A percentile compares a stretch with the other conserved stretches of the same genome.
phyloP scores from a whole-genome alignment of 1,140 invertebrate species.

The Brachionus koreanus region DNA sequence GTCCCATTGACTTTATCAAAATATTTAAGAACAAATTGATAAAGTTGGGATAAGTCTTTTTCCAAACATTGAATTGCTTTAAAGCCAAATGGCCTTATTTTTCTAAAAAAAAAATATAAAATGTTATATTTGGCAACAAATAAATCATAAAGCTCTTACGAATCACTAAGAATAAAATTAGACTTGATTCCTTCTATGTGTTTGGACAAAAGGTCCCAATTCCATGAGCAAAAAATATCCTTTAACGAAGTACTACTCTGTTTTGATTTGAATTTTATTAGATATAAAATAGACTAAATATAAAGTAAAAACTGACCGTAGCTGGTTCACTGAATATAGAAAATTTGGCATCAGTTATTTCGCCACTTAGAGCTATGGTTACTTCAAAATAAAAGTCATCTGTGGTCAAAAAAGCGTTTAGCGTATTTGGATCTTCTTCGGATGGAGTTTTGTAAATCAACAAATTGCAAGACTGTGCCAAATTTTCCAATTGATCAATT shows the following conservation, averaged over 20 bases:
- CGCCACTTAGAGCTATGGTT: not conserved
- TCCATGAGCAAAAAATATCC: constrained; percentile 34
- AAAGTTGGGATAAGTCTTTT: constrained; percentile 3
- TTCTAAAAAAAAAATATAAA: not conserved
- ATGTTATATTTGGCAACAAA: not conserved
- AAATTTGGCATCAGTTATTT: constrained; percentile 37
- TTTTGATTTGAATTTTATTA: not conserved
- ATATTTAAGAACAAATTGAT: not conserved
- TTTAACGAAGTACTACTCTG: constrained; percentile 26
- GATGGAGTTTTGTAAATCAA: not conserved
- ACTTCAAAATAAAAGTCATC: constrained; percentile 41
- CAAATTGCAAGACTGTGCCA: constrained; percentile 8
- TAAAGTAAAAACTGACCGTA: not conserved
- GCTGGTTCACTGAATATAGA: constrained; percentile 21
- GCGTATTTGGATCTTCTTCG: constrained; percentile 7
- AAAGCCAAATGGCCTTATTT: not conserved
- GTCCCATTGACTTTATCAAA: not conserved
- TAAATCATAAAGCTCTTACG: not conserved
- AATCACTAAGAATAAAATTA: not conserved
- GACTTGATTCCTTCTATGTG: constrained; percentile 4
- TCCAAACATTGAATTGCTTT: constrained; percentile 19
- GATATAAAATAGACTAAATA: not conserved
- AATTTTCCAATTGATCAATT: constrained; percentile 30
- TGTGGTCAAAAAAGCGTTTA: constrained; percentile 21
- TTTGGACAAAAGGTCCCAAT: constrained; percentile 22